Percentiles rank a stretch among this genome's conserved stretches.
These are phyloP conservation scores for Myocastor coypus DNA, from an alignment of 2,113 vertebrate genomes.

Conservation along the genomic window DNA sequence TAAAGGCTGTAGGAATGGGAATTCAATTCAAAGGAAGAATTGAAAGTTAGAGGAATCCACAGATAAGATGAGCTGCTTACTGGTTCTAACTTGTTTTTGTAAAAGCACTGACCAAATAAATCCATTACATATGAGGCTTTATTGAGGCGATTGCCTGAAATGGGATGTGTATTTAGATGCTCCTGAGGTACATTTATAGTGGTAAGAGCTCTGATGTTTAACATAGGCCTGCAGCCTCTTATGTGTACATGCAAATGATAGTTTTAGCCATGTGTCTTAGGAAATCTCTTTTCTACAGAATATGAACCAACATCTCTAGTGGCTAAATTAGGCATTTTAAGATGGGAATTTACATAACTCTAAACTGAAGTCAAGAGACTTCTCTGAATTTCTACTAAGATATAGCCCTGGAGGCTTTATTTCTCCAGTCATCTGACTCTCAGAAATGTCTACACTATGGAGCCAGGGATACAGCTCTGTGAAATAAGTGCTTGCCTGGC, in stretches of 20 bases:
- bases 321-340: background rate
- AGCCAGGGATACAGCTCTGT: too few relatives aligned
- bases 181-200: background rate
- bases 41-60: background rate
- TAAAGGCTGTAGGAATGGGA: conserved; percentile 25
- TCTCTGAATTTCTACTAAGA: background rate
- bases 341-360: background rate
- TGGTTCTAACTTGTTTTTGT: background rate
- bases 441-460: background rate
- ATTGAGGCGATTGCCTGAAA: background rate
- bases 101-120: background rate
- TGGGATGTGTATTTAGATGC: background rate
- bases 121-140: background rate
- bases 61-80: background rate
- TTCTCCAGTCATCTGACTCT: background rate
- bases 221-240: background rate
- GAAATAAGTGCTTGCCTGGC: too few relatives aligned
- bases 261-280: background rate
- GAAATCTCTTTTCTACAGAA: background rate
- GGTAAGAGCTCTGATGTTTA: background rate
- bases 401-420: background rate
- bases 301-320: background rate
- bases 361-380: background rate
- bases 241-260: background rate
- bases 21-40: conserved; percentile 4